Percentiles rank a stretch among this genome's conserved stretches.
These are phyloP conservation scores for Penelope pileata DNA, from an alignment of 2,113 vertebrate species.

Conservation along the genomic window DNA sequence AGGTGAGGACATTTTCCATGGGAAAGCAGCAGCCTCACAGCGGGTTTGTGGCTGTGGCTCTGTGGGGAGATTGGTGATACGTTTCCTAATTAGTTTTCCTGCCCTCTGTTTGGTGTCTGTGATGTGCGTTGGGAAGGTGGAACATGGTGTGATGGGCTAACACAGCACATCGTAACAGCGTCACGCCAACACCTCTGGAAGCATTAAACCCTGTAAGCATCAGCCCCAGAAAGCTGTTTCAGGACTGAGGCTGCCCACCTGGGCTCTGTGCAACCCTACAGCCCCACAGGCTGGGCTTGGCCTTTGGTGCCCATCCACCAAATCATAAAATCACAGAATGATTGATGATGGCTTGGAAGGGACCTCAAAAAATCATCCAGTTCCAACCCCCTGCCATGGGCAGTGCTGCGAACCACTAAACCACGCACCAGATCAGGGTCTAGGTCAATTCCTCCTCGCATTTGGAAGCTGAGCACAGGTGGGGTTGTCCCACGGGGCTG, in stretches of 20 bases:
- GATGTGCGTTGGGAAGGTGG: fast-evolving
- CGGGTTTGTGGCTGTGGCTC: background rate
- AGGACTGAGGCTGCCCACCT: fast-evolving
- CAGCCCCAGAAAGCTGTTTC: slow-evolving; percentile 8
- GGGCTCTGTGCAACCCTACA: background rate
- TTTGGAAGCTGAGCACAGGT: background rate
- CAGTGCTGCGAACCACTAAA: too few species aligned
- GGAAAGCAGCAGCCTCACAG: background rate
- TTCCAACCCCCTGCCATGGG: too few species aligned
- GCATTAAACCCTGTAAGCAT: background rate
- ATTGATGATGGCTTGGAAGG: too few species aligned
- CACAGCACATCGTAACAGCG: fast-evolving
- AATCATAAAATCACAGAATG: too few species aligned
- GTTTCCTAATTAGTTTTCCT: background rate
- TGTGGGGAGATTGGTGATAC: background rate
- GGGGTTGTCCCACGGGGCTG: background rate
- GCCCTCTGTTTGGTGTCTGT: background rate
- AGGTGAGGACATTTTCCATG: background rate
- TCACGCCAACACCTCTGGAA: background rate
- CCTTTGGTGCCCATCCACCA: background rate
- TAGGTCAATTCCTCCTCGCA: background rate
- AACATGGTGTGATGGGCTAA: fast-evolving
- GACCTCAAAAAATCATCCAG: too few species aligned
- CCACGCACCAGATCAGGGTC: too few species aligned
- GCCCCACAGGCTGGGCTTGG: background rate